Percentiles rank a stretch among this genome's conserved stretches.
phyloP scores from a whole-genome alignment of 2,888 invertebrate species.

The Drosophila mettleri region DNA sequence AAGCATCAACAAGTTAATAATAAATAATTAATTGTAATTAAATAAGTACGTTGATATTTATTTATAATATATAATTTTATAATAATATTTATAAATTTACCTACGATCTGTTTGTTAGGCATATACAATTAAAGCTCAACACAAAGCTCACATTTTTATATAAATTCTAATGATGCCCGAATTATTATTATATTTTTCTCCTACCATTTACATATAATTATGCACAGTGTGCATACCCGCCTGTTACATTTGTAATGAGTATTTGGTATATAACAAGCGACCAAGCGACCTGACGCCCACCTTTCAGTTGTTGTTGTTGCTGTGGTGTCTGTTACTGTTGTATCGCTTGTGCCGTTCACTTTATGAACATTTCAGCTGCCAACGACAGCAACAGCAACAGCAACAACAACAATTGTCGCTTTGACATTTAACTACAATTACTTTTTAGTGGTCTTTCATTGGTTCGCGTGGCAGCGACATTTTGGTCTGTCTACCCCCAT shows the following conservation, averaged over 20 bases:
- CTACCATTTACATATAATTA: background rate
- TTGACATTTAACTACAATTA: constrained; percentile 81
- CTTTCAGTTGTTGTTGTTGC: constrained; percentile 27
- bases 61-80: too few relatives aligned
- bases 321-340: constrained; percentile 30
- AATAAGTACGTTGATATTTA: too few relatives aligned
- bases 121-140: too few relatives aligned
- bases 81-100: too few relatives aligned
- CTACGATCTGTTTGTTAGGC: too few relatives aligned
- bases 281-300: constrained; percentile 32
- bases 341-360: constrained; percentile 70
- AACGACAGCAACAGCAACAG: constrained; percentile 41
- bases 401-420: constrained; percentile 75
- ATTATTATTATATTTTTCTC: too few relatives aligned
- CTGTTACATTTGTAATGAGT: background rate
- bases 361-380: constrained; percentile 50
- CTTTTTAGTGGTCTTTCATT: constrained; percentile 73
- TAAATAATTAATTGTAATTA: too few relatives aligned
- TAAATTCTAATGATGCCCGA: background rate
- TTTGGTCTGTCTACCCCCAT: constrained; percentile 43
- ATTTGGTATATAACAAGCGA: constrained; percentile 14
- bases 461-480: constrained; percentile 42
- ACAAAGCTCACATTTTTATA: too few relatives aligned
- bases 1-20: too few relatives aligned
- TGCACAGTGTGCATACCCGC: background rate